These are phyloP conservation scores for Amblyteles armatorius DNA, from an alignment of 2,888 invertebrate genomes.

Conservation along the genomic window DNA sequence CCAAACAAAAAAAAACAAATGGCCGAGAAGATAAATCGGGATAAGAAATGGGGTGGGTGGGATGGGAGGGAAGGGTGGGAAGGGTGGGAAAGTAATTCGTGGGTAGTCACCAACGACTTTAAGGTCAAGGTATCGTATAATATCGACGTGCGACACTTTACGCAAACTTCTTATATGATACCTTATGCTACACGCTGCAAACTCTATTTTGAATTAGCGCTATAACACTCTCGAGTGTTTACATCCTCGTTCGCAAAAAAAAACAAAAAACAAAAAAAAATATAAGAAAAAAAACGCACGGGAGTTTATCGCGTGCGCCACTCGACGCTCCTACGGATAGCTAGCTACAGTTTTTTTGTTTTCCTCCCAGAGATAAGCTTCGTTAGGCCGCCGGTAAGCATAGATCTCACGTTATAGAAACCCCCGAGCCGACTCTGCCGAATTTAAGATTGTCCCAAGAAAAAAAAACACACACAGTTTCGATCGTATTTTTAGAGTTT, in stretches of 20 bases:
- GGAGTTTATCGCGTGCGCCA: constrained; percentile 36
- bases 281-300: constrained; percentile 35
- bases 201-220: constrained; percentile 76
- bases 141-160: constrained; percentile 39
- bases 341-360: constrained; percentile 67
- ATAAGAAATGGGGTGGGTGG: constrained; percentile 71
- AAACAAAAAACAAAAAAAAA: constrained; percentile 45
- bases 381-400: constrained; percentile 74
- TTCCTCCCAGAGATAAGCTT: constrained; percentile 65
- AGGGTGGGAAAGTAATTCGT: constrained; percentile 53
- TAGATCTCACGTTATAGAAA: constrained; percentile 82
- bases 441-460: constrained; percentile 18
- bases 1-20: constrained; percentile 68
- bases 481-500: constrained; percentile 45
- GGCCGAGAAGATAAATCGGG: constrained; percentile 75
- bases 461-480: background rate
- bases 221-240: constrained; percentile 78
- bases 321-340: constrained; percentile 65
- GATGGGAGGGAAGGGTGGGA: constrained; percentile 78
- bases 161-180: constrained; percentile 67
- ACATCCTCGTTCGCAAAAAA: constrained; percentile 57
- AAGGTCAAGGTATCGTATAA: constrained; percentile 75
- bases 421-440: constrained; percentile 69
- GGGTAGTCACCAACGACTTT: constrained; percentile 74
- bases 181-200: constrained; percentile 73